Conservation (phyloP, 2,888 invertebrate genomes). For the Masnerella sp. region DNA sequence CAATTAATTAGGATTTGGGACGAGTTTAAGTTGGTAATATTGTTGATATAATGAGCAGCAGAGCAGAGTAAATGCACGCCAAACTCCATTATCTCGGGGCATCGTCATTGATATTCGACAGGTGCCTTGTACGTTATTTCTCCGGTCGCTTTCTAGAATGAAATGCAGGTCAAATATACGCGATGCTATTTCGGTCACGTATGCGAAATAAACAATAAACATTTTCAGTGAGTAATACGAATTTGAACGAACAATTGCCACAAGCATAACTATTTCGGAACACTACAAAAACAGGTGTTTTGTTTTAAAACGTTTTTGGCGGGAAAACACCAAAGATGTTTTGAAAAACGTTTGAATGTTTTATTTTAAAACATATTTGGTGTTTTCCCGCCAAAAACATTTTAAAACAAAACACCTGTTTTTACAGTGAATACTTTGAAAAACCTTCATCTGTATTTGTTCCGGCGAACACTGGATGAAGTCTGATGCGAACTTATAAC, state of each 20-base stretch:
- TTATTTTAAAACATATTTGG: too few relatives aligned
- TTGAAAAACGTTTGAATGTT: too few relatives aligned
- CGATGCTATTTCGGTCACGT: conserved; percentile 50
- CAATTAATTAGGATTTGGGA: conserved; percentile 32
- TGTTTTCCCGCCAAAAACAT: too few relatives aligned
- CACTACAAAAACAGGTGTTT: too few relatives aligned
- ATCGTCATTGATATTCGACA: conserved; percentile 58
- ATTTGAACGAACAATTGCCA: conserved; percentile 44
- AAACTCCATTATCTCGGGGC: conserved; percentile 47
- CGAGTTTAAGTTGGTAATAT: conserved; percentile 16
- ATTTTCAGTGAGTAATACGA: conserved; percentile 51
- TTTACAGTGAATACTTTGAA: conserved; percentile 42
- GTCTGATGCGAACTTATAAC: conserved; percentile 36
- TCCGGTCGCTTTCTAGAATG: conserved; percentile 43
- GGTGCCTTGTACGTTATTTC: conserved; percentile 52
- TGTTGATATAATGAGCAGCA: conserved; percentile 41
- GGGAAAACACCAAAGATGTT: too few relatives aligned
- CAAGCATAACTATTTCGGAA: conserved; percentile 24
- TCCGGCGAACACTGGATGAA: conserved; percentile 19
- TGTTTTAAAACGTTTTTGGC: too few relatives aligned
- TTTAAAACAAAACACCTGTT: too few relatives aligned
- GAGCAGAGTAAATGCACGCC: conserved; percentile 34
- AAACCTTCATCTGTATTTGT: conserved; percentile 30
- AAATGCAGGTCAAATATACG: conserved; percentile 48
- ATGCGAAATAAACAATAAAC: conserved; percentile 55